Evolutionary conservation across 2,888 invertebrate genomes (phyloP).

Genomic region (Agriopis marginaria): DNA sequence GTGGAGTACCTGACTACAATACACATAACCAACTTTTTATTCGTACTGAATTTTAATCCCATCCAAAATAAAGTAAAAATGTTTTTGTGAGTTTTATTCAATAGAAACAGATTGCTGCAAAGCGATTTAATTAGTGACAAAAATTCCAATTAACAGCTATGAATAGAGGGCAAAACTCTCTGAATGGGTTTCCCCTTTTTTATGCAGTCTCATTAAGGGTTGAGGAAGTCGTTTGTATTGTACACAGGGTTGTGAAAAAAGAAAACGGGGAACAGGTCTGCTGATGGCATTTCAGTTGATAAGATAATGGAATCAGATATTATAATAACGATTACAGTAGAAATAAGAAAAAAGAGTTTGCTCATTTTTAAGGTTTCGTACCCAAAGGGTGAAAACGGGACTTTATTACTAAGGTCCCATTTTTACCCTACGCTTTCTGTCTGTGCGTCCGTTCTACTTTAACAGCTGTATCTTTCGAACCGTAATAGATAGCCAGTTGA

Average conservation of each 20-base stretch:
- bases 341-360: too few species aligned
- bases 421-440: too few species aligned
- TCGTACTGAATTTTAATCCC: background rate
- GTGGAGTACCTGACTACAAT: background rate
- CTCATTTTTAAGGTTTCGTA: too few species aligned
- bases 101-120: slow-evolving; percentile 11
- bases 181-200: slow-evolving; percentile 27
- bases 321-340: too few species aligned
- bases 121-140: slow-evolving; percentile 36
- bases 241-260: slow-evolving; percentile 7
- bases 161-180: slow-evolving; percentile 15
- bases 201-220: slow-evolving; percentile 28
- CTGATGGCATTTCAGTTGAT: too few species aligned
- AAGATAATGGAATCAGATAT: too few species aligned
- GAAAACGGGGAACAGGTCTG: background rate
- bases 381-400: too few species aligned
- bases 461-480: too few species aligned
- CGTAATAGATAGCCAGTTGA: too few species aligned
- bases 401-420: too few species aligned
- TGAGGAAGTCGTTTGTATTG: slow-evolving; percentile 17
- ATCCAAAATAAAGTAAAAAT: background rate
- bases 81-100: background rate
- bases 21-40: background rate
- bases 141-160: slow-evolving; percentile 41
- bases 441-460: too few species aligned